Conservation (phyloP, 2,888 invertebrate species). For the Drosophila paracracens region DNA sequence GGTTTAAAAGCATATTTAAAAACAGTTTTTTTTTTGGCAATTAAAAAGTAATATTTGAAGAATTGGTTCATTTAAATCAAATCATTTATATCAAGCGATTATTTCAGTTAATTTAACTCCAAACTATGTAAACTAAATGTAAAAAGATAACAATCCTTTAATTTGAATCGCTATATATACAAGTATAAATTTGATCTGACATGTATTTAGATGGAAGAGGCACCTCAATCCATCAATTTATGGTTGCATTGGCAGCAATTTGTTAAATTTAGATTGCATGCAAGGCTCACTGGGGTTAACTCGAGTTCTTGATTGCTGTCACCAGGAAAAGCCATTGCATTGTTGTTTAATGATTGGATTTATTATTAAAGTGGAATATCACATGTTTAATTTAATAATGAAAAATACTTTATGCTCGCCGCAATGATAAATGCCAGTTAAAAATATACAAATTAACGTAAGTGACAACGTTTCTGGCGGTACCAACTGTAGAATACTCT, state of each 20-base stretch:
- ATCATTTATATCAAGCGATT: neutral
- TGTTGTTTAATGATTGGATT: slow-evolving; percentile 36
- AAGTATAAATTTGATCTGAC: neutral
- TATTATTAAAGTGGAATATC: slow-evolving; percentile 39
- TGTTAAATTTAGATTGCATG: slow-evolving; percentile 14
- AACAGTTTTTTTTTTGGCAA: neutral
- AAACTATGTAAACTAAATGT: neutral
- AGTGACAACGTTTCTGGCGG: neutral
- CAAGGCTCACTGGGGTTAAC: slow-evolving; percentile 12
- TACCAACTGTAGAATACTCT: neutral
- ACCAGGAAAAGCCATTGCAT: slow-evolving; percentile 1
- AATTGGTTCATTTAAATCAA: neutral
- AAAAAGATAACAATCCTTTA: neutral
- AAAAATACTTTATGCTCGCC: slow-evolving; percentile 40
- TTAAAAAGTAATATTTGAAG: neutral
- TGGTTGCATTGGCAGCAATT: slow-evolving; percentile 2
- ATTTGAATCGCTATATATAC: neutral
- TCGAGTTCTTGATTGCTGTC: slow-evolving; percentile 10
- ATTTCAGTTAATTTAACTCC: neutral
- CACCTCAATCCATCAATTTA: slow-evolving; percentile 1
- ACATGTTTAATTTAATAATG: slow-evolving; percentile 65
- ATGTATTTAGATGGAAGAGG: neutral
- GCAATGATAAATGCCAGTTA: slow-evolving; percentile 17
- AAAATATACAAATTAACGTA: neutral
- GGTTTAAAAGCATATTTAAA: neutral